Percentiles rank a stretch among this genome's conserved stretches.
These are phyloP conservation scores for Crocallis elinguaria DNA, from an alignment of 2,888 invertebrate genomes.

Conservation along the genomic window DNA sequence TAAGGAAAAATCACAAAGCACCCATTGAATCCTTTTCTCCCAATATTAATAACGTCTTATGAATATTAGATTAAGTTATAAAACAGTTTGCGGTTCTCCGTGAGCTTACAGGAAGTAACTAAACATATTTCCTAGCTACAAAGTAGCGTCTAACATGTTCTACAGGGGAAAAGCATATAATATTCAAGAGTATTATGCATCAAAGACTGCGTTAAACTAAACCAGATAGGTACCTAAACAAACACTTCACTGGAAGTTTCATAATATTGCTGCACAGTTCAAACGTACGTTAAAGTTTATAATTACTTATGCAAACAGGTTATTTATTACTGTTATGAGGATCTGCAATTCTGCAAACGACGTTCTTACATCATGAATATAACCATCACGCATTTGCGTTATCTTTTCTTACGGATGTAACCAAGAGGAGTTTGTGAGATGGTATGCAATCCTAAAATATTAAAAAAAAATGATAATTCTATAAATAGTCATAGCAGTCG, in stretches of 20 bases:
- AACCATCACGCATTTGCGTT: too few relatives aligned
- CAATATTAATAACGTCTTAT: not conserved
- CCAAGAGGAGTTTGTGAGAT: too few relatives aligned
- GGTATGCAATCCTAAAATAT: too few relatives aligned
- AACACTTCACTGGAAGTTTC: not conserved
- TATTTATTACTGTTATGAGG: too few relatives aligned
- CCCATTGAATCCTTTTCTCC: conserved; percentile 1
- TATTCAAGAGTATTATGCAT: conserved; percentile 12
- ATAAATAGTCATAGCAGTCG: too few relatives aligned
- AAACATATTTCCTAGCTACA: not conserved
- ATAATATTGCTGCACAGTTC: not conserved
- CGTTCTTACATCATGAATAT: too few relatives aligned
- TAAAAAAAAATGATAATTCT: too few relatives aligned
- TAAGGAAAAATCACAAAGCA: too few relatives aligned
- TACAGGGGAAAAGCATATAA: not conserved
- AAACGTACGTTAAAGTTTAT: not conserved
- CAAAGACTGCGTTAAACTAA: not conserved
- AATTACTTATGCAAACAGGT: too few relatives aligned
- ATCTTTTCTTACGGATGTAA: too few relatives aligned
- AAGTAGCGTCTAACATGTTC: not conserved
- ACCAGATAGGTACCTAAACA: not conserved
- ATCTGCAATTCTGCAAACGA: too few relatives aligned
- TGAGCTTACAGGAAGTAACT: not conserved
- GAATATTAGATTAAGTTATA: too few relatives aligned
- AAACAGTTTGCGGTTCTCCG: not conserved